Conservation (phyloP, 2,888 invertebrate species). For the Luperina testacea region DNA sequence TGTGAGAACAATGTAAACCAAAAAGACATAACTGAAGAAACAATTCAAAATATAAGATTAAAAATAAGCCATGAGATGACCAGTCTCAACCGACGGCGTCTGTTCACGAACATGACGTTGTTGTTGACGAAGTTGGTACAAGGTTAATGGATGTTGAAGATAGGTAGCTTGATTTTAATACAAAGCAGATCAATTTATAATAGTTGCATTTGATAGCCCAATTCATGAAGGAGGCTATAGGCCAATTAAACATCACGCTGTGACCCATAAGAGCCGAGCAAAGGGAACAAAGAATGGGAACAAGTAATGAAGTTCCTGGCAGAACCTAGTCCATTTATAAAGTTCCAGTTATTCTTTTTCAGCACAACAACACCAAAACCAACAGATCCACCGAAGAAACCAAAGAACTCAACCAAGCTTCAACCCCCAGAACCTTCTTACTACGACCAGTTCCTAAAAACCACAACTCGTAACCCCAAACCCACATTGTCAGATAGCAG, state of each 20-base stretch:
- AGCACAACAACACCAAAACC: slow-evolving; percentile 74
- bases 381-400: slow-evolving; percentile 67
- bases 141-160: neutral
- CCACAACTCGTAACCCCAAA: slow-evolving; percentile 75
- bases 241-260: neutral
- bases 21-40: too few relatives aligned
- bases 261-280: neutral
- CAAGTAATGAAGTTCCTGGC: neutral
- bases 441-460: slow-evolving; percentile 88
- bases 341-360: slow-evolving; percentile 46
- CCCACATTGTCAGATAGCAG: slow-evolving; percentile 72
- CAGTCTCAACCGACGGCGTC: too few relatives aligned
- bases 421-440: slow-evolving; percentile 82
- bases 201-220: neutral
- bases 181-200: neutral
- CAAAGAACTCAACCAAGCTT: slow-evolving; percentile 72
- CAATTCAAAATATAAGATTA: too few relatives aligned
- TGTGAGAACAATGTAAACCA: too few relatives aligned
- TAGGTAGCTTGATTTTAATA: neutral
- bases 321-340: neutral
- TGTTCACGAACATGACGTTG: too few relatives aligned
- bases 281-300: neutral
- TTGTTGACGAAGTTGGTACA: neutral
- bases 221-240: neutral
- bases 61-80: too few relatives aligned